Evolutionary conservation across 2,113 vertebrate species (phyloP).

Genomic region (Upupa epops): DNA sequence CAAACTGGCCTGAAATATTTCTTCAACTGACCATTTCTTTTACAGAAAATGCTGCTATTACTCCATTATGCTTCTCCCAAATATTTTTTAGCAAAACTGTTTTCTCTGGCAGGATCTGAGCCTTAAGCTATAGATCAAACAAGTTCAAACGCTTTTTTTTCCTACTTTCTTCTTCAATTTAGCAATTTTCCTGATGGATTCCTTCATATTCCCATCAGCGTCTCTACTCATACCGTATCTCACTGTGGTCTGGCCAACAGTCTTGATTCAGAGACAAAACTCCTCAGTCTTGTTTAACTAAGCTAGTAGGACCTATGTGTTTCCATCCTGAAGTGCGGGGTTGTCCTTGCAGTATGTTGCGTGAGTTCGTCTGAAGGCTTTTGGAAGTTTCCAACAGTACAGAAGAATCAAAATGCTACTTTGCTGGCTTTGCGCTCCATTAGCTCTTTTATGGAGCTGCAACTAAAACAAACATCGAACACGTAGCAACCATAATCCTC

Average conservation of each 20-base stretch:
- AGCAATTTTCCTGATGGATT: neutral
- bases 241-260: conserved; percentile 41
- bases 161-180: neutral
- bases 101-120: conserved; percentile 44
- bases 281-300: conserved; percentile 26
- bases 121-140: conserved; percentile 30
- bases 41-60: neutral
- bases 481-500: neutral
- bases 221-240: neutral
- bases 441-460: neutral
- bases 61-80: neutral
- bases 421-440: neutral
- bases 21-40: neutral
- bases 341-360: neutral
- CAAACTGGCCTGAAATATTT: neutral
- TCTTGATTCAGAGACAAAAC: conserved; percentile 38
- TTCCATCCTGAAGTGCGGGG: neutral
- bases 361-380: neutral
- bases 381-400: neutral
- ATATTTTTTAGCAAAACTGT: neutral
- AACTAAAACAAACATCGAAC: neutral
- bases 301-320: neutral
- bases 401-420: neutral
- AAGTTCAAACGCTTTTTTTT: conserved; percentile 21
- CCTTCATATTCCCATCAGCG: conserved; percentile 6